Evolutionary conservation across 2,113 vertebrate genomes (phyloP).

Genomic region (Oxyura jamaicensis): DNA sequence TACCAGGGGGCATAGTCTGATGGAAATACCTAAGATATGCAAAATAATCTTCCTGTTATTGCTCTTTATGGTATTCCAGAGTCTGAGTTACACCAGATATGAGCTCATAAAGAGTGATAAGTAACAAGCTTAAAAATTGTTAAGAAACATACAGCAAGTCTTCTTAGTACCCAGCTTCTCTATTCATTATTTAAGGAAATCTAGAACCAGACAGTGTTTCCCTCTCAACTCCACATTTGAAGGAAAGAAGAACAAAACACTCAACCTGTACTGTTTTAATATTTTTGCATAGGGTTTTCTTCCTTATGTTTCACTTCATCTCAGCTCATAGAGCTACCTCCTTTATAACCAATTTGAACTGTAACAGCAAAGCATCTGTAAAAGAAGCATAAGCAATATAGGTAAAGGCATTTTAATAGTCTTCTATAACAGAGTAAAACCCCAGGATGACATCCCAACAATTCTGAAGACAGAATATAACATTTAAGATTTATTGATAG

Average conservation of each 20-base stretch:
- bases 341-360: not conserved
- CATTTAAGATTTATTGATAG: not conserved
- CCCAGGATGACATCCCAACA: not conserved
- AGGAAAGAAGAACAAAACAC: not conserved
- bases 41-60: not conserved
- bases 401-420: not conserved
- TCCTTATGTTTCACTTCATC: not conserved
- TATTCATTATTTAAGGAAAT: not conserved
- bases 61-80: not conserved
- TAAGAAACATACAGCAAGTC: fast-evolving
- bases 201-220: not conserved
- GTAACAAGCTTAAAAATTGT: not conserved
- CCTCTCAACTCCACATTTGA: not conserved
- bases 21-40: not conserved
- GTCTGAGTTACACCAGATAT: not conserved
- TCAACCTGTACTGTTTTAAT: not conserved
- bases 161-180: not conserved
- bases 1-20: not conserved
- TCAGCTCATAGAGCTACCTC: not conserved
- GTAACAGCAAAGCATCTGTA: not conserved
- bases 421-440: not conserved
- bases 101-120: not conserved
- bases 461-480: not conserved
- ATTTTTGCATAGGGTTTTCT: not conserved
- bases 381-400: not conserved